Base-by-base conservation (phyloP, 1,140 invertebrate species). In the Bathynomus jamesi region DNA sequence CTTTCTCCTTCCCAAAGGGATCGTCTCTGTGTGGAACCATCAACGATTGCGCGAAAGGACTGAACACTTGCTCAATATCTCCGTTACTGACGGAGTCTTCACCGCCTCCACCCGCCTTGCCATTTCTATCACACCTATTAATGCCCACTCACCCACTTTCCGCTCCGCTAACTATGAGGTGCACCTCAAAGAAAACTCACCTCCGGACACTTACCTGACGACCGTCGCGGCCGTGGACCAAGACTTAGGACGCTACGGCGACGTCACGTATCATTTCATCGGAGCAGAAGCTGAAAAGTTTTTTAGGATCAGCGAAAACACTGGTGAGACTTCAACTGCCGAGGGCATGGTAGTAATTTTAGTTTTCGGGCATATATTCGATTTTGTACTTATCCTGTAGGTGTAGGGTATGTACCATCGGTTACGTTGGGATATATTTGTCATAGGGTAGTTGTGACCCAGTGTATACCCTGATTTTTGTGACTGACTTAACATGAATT, bases 221-320 rank as follows among this genome's bases (percentile, higher is more conserved):
- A 86, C 84, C 61, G 86, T 96, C 0, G 79, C 83, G 0, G 95
- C 95, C 0, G 86, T 81, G 11, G 95, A 98, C 82, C 85, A 84
- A 28, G 95, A 98, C 82, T 86, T 87, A 0, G 90, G 89, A 27
- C 89, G 92, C 53, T 95, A 96, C 82, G 94, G 93, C n/a, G 86
- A 88, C 72, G 87, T 98, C 5, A 90, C 88, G 0, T 98, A 96
- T 79, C 86, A 88, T 24, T 90, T 95, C 76, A 86, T 88, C 3
- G 86, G 86, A 46, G 94, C 93, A 65, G 82, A 88, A 40, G 85
- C 93, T 77, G 87, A 89, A 28, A 87, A 87, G 0, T 86, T 86
- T 74, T 96, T 97, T 82, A 84, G 87, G 5, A 85, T 97, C 29
- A 90, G 92, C 74, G 86, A 89, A 62, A 87, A 90, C 31, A 88